Conservation (phyloP, 2,113 vertebrate species). For the Bos javanicus region DNA sequence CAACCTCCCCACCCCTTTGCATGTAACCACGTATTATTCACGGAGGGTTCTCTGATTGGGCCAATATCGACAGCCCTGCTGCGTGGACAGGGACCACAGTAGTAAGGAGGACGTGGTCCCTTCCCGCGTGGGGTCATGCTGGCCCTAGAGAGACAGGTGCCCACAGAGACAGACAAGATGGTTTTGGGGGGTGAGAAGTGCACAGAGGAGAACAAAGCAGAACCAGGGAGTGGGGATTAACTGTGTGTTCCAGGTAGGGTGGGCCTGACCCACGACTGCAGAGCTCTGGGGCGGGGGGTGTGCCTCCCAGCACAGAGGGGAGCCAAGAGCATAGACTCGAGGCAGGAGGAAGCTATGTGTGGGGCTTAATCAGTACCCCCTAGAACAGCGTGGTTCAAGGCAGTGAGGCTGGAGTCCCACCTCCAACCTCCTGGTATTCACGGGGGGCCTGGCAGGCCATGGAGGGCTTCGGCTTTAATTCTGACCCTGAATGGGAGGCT, state of each 20-base stretch:
- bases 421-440: too few species aligned
- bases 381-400: accelerated
- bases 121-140: background rate
- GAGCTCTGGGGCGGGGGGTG: background rate
- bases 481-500: background rate
- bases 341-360: background rate
- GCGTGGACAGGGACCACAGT: accelerated
- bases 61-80: accelerated
- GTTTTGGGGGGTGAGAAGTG: background rate
- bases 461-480: background rate
- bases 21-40: background rate
- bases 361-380: background rate
- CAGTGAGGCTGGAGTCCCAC: background rate
- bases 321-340: background rate
- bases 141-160: background rate
- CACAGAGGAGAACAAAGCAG: background rate
- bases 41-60: accelerated
- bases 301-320: background rate
- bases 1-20: too few species aligned
- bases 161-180: background rate
- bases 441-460: background rate
- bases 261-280: accelerated
- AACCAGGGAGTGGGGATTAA: accelerated
- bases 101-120: too few species aligned
- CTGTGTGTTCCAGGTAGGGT: too few species aligned